Evolutionary conservation across 2,113 vertebrate genomes (phyloP).

Genomic region (Gavialis gangeticus): DNA sequence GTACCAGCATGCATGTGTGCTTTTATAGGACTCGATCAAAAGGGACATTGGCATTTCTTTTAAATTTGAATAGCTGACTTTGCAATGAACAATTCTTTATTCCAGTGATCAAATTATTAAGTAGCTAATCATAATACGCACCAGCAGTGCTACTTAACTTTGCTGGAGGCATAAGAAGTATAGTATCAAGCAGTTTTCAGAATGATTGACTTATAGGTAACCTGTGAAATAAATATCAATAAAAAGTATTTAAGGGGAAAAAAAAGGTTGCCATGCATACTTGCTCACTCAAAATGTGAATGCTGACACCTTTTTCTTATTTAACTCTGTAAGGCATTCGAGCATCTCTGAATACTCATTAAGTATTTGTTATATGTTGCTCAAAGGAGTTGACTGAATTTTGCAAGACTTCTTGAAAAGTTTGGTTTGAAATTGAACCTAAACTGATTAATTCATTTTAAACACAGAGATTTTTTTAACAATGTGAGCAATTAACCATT

Average conservation of each 20-base stretch:
- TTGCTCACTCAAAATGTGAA: neutral
- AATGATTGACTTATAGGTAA: neutral
- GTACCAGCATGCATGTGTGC: accelerated
- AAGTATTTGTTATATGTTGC: neutral
- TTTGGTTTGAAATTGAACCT: neutral
- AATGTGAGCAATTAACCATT: neutral
- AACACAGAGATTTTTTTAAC: neutral
- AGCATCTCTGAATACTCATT: neutral
- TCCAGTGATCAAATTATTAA: neutral
- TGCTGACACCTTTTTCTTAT: accelerated
- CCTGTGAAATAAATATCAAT: neutral
- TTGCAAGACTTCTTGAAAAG: neutral
- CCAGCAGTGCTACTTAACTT: neutral
- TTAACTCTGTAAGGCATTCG: neutral
- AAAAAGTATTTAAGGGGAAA: neutral
- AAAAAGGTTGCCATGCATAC: neutral
- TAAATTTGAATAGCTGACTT: neutral
- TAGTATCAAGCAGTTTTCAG: neutral
- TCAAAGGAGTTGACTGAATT: neutral
- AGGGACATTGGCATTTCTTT: neutral
- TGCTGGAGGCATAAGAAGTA: neutral
- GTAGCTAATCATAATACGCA: neutral
- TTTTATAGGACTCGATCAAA: neutral
- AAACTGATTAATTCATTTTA: neutral
- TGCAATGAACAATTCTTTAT: neutral